These are phyloP conservation scores for Tortrix viridana DNA, from an alignment of 2,888 invertebrate species.

Conservation along the genomic window DNA sequence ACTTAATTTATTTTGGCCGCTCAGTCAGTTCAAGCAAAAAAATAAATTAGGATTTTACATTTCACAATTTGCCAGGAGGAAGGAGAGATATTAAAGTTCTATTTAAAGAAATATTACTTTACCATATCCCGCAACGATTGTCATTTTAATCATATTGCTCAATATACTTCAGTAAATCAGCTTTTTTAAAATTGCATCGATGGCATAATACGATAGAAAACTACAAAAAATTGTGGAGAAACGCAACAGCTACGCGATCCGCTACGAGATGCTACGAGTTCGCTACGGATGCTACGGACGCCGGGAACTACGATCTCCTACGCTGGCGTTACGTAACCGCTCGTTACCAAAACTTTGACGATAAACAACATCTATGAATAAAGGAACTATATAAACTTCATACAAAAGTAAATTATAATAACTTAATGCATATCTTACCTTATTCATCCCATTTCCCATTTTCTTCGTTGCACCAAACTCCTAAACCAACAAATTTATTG, in stretches of 20 bases:
- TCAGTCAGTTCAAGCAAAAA: conserved; percentile 11
- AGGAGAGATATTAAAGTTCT: conserved; percentile 1
- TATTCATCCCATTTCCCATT: conserved; percentile 96
- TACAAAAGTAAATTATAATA: conserved; percentile 3
- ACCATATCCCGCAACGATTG: not conserved
- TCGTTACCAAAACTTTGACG: conserved; percentile 21
- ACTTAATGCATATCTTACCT: conserved; percentile 82
- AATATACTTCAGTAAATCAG: not conserved
- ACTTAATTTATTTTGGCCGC: conserved; percentile 16
- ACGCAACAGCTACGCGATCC: conserved; percentile 10
- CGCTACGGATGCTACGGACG: conserved; percentile 47
- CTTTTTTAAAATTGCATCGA: not conserved
- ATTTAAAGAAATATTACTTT: not conserved
- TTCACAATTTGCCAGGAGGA: conserved; percentile 4
- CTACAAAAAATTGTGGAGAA: not conserved
- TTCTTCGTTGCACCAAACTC: conserved; percentile 51
- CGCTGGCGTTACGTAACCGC: conserved; percentile 54
- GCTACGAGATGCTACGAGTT: conserved; percentile 31
- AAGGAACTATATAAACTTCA: not conserved
- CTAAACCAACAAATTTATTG: conserved; percentile 60
- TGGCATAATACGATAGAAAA: not conserved
- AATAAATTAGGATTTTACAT: conserved; percentile 12
- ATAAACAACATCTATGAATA: conserved; percentile 20
- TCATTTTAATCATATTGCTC: not conserved
- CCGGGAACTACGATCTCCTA: conserved; percentile 44